Percentiles rank a stretch among this genome's conserved stretches.
phyloP scores from a whole-genome alignment of 2,797 vertebrate genomes.

The Acanthurus tractus region DNA sequence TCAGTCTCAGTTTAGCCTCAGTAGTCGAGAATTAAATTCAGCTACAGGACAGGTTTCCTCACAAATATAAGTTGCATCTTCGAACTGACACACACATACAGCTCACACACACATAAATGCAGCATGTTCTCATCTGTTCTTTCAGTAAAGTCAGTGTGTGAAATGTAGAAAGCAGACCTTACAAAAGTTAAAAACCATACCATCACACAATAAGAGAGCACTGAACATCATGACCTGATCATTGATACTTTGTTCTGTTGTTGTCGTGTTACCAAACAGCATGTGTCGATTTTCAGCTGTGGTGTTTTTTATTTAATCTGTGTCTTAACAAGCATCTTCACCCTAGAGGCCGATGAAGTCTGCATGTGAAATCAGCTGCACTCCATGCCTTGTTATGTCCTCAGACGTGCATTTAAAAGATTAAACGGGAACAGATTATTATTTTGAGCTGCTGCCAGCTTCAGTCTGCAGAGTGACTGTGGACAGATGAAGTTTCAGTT shows the following conservation, averaged over 20 bases:
- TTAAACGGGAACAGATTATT: slow-evolving; percentile 34
- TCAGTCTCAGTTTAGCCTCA: neutral
- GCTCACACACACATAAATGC: slow-evolving; percentile 18
- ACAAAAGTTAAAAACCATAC: neutral
- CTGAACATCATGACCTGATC: no score
- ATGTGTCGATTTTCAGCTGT: neutral
- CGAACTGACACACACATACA: no score
- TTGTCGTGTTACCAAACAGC: neutral
- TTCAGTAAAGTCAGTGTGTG: neutral
- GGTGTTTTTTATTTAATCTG: slow-evolving; percentile 10
- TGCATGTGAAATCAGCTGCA: slow-evolving; percentile 28
- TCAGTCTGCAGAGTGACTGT: slow-evolving; percentile 25
- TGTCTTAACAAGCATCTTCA: neutral
- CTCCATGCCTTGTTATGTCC: slow-evolving; percentile 13
- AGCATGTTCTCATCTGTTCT: neutral
- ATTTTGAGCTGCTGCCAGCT: slow-evolving; percentile 46
- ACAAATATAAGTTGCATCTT: neutral
- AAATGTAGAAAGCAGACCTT: neutral
- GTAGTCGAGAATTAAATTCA: neutral
- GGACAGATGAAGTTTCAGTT: slow-evolving; percentile 44
- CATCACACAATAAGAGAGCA: no score
- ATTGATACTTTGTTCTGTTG: neutral
- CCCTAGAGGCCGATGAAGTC: neutral
- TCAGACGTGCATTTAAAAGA: slow-evolving; percentile 18
- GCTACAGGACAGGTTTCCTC: neutral